Evolutionary conservation across 2,113 vertebrate species (phyloP).

Genomic region (Perognathus longimembris): DNA sequence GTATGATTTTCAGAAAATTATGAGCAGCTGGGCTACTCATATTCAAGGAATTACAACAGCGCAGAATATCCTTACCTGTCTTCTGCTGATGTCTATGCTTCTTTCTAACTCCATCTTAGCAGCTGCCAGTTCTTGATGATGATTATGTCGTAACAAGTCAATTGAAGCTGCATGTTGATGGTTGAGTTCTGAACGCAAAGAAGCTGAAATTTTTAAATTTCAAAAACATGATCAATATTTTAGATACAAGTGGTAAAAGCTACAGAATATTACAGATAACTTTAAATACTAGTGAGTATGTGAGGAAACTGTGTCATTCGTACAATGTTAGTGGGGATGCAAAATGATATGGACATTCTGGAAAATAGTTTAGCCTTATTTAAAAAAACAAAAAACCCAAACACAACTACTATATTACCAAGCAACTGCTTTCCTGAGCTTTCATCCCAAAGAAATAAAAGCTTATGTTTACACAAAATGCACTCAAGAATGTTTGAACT

Average conservation of each 20-base stretch:
- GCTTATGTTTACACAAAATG: no score
- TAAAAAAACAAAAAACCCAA: no score
- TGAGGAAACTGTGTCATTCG: no score
- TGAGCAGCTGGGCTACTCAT: background rate
- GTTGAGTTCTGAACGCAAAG: constrained; percentile 96
- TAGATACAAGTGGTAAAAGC: background rate
- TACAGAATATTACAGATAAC: background rate
- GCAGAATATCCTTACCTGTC: constrained; percentile 88
- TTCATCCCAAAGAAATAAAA: no score
- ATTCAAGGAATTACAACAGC: background rate
- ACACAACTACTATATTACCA: no score
- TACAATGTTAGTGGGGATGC: no score
- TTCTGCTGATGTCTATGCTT: constrained; percentile 92
- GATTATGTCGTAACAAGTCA: constrained; percentile 94
- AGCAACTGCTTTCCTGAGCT: no score
- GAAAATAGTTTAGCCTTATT: no score
- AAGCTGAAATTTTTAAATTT: constrained; percentile 86
- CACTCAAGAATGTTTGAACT: no score
- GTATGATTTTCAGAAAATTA: constrained; percentile 41
- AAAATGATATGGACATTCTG: no score
- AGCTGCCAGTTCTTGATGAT: constrained; percentile 93
- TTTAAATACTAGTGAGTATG: no score
- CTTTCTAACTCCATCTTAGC: constrained; percentile 94
- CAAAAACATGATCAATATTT: constrained; percentile 1
- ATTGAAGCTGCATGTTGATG: constrained; percentile 97